These are phyloP conservation scores for Lithobius niger DNA, from an alignment of 1,140 invertebrate species.

Conservation along the genomic window DNA sequence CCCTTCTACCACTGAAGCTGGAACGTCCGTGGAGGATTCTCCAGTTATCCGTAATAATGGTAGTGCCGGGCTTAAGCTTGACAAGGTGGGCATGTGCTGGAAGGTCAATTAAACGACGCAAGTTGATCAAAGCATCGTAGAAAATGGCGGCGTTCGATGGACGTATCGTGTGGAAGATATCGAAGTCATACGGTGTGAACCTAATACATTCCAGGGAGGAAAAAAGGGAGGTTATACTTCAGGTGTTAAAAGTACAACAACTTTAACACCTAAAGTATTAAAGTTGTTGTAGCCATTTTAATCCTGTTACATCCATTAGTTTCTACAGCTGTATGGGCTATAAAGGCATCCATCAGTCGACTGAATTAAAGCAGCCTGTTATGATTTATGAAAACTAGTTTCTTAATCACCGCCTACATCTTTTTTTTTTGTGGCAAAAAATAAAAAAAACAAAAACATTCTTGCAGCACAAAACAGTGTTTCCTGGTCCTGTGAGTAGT, in stretches of 20 bases:
- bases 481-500: too few relatives aligned
- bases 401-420: too few relatives aligned
- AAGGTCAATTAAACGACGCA: not conserved
- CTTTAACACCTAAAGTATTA: not conserved
- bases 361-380: too few relatives aligned
- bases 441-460: too few relatives aligned
- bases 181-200: slow-evolving; percentile 1
- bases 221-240: not conserved
- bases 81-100: not conserved
- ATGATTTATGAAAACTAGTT: too few relatives aligned
- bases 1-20: too few relatives aligned
- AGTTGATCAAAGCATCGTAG: not conserved
- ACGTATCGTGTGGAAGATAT: not conserved
- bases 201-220: not conserved
- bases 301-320: too few relatives aligned
- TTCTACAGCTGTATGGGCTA: too few relatives aligned
- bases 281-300: not conserved
- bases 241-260: not conserved
- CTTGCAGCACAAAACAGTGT: too few relatives aligned
- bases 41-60: slow-evolving; percentile 5
- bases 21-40: too few relatives aligned
- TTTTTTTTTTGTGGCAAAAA: too few relatives aligned
- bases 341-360: too few relatives aligned
- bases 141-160: not conserved
- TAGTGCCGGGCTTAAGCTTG: slow-evolving; percentile 2